Conservation (phyloP, 2,888 invertebrate species). For the Autographa gamma region DNA sequence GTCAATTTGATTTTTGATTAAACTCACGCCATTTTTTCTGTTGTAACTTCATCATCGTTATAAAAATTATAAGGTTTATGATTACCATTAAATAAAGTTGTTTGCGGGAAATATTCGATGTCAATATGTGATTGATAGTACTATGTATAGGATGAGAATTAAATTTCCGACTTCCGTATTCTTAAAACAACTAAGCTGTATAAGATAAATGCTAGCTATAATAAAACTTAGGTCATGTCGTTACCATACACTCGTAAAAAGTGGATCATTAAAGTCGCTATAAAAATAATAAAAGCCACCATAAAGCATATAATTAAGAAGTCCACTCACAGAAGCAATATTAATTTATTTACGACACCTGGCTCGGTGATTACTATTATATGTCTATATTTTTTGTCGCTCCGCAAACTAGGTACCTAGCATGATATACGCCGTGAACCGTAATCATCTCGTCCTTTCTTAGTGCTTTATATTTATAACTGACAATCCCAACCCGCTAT, state of each 20-base stretch:
- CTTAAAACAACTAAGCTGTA: not conserved
- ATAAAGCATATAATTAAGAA: slow-evolving; percentile 62
- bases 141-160: not conserved
- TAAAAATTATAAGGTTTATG: not conserved
- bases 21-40: slow-evolving; percentile 14
- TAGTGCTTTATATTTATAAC: slow-evolving; percentile 55
- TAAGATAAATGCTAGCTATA: not conserved
- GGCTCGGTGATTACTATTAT: slow-evolving; percentile 63
- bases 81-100: not conserved
- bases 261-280: slow-evolving; percentile 37
- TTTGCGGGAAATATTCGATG: not conserved
- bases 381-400: slow-evolving; percentile 59
- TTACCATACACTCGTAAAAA: slow-evolving; percentile 19
- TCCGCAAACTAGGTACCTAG: slow-evolving; percentile 46
- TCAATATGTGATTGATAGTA: not conserved
- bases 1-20: slow-evolving; percentile 29
- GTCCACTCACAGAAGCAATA: slow-evolving; percentile 63
- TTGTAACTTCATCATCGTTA: not conserved
- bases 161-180: not conserved
- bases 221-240: slow-evolving; percentile 10
- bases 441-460: slow-evolving; percentile 63
- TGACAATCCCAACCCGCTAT: slow-evolving; percentile 59
- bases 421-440: slow-evolving; percentile 15
- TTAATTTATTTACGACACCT: slow-evolving; percentile 73
- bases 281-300: slow-evolving; percentile 42